These are phyloP conservation scores for Archaeoteleia sp. DNA, from an alignment of 2,888 invertebrate genomes.

Conservation along the genomic window DNA sequence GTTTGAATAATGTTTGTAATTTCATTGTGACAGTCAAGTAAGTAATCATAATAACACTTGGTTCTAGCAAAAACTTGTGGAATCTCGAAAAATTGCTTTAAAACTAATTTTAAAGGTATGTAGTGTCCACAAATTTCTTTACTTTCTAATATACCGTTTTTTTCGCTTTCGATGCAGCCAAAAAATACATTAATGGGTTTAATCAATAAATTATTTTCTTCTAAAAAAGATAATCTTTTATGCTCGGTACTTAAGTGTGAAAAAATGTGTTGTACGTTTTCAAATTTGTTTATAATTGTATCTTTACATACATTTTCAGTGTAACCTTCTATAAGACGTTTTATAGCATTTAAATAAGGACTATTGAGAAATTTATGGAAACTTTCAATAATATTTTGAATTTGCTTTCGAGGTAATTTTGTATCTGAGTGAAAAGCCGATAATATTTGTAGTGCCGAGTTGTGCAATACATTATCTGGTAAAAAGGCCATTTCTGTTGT, in stretches of 20 bases:
- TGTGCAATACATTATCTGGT: background rate
- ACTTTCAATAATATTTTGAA: constrained; percentile 1
- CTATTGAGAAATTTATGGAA: background rate
- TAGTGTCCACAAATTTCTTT: constrained; percentile 12
- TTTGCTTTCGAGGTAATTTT: background rate
- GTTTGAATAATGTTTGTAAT: constrained; percentile 4
- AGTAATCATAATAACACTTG: constrained; percentile 4
- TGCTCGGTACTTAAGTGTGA: constrained; percentile 1
- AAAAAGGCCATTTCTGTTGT: background rate
- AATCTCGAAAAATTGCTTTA: constrained; percentile 7
- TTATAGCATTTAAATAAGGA: background rate
- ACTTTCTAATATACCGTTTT: background rate
- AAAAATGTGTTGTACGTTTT: background rate
- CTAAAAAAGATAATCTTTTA: background rate
- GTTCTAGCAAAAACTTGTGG: constrained; percentile 12
- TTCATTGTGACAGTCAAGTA: constrained; percentile 2
- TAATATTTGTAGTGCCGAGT: background rate
- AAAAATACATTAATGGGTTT: constrained; percentile 11
- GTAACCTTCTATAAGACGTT: background rate
- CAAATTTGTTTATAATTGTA: background rate
- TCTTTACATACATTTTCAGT: background rate
- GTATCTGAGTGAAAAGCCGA: background rate
- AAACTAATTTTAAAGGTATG: constrained; percentile 11
- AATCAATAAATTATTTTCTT: background rate
- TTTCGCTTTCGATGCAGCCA: constrained; percentile 2